Base-by-base conservation (phyloP, 2,113 vertebrate genomes). In the Bubo scandiacus region DNA sequence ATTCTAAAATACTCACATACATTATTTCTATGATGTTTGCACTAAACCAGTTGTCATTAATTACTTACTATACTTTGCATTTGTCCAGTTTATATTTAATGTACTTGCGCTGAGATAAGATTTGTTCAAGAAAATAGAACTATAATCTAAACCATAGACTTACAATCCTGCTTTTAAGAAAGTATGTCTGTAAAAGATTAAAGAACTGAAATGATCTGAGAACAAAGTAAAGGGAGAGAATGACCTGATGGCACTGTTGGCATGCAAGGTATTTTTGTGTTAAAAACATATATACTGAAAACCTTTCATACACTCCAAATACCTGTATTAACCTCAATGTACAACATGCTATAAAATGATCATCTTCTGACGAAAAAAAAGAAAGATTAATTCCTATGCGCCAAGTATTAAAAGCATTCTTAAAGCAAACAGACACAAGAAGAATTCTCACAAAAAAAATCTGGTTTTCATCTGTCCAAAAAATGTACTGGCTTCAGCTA, bases 371-470 rank as follows among this genome's bases (percentile, higher is more conserved):
- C 84, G n/a, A 72, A 88, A 81, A 94, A 57, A 62, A 70, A 88
- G 80, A 95, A 65, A 62, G 6, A 92, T 77, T 74, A 49, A 63
- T 82, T 92, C 85, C 82, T 88, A 45, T 90, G 40, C 85, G 97
- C 92, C 92, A 96, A 97, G 82, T 93, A 95, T 97, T 97, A 97
- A 98, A 98, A 98, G 95, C 96, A 97, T 97, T 98, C 95, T 97
- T 95, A 93, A 94, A 95, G 92, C 80, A 96, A 94, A 86, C 26
- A 93, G 94, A 92, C 87, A 71, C 29, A 95, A 94, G 94, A 96
- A 86, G 92, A 97, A 98, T 92, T 94, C 84, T 96, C 85, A 51
- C 93, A 18, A 86, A 94, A 93, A 70, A 94, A 97, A 91, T 97
- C 96, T 98, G 97, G 1, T 98, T 96, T 91, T 98, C 97, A 97